Base-by-base conservation (phyloP, 2,797 vertebrate species). In the Cuniculus paca region DNA sequence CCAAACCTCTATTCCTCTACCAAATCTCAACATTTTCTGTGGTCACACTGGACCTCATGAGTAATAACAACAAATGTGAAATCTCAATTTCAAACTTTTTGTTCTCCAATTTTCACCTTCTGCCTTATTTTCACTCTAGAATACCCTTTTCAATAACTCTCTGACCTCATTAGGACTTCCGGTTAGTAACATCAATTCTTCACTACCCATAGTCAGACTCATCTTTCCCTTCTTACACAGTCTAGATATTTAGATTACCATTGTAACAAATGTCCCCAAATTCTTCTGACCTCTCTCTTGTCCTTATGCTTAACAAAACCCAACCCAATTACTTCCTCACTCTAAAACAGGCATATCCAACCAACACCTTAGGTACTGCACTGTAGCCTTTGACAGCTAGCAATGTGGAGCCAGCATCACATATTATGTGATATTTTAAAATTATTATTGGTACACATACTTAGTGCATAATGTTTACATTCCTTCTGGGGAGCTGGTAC, bases 1-100 rank as follows among this genome's bases (percentile, higher is more conserved):
- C 20, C 31, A 88, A 93, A 63, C 48, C 70, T n/a, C 85, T 61
- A 74, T 17, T 74, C 52, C 52, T 85, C 54, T 81, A 74, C 24
- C 48, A 84, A 90, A 85, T 4, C 31, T 83, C 50, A 78, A 52
- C 34, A 84, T 84, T 31, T 61, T 61, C 42, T 93, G 50, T 68
- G 14, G 0, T 77, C 80, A 78, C 31, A n/a, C 2, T 74, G 45
- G 42, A 88, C 63, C 81, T 11, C 26, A 70, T 65, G 52, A 63
- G 50, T n/a, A 85, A 48, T 84, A 90, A 61, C 60, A 95, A 14
- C 75, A 34, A 24, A 61, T 54, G 14, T 81, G 26, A 90, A 87
- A 95, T 81, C 63, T 34, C 52, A 50, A 45, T 84, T 88, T 93
- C 36, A 84, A 90, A 60, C 19, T 34, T 81, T 19, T n/a, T 88